phyloP scores from a whole-genome alignment of 2,797 vertebrate species.

The Xiphophorus birchmanni region DNA sequence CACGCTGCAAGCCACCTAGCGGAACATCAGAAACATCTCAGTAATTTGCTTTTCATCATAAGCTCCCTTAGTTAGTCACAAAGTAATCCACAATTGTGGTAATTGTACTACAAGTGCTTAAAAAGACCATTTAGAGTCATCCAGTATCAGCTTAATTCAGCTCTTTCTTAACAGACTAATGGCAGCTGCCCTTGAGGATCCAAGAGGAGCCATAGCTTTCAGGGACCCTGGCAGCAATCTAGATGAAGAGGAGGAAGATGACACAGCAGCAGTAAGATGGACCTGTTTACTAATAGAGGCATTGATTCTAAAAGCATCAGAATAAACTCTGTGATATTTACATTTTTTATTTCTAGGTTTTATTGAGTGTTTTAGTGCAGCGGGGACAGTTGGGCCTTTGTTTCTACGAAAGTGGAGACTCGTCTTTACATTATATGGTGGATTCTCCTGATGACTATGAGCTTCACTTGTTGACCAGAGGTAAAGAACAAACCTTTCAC shows the following conservation, averaged over 20 bases:
- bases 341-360: constrained; percentile 71
- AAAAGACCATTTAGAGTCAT: background rate
- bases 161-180: constrained; percentile 27
- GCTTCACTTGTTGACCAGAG: constrained; percentile 86
- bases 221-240: constrained; percentile 20
- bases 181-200: constrained; percentile 33
- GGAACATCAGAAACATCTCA: background rate
- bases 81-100: background rate
- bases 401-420: constrained; percentile 90
- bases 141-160: background rate
- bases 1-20: background rate
- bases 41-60: background rate
- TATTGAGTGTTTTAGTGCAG: constrained; percentile 87
- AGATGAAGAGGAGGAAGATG: constrained; percentile 72
- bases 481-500: constrained; percentile 57
- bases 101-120: background rate
- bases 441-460: constrained; percentile 86
- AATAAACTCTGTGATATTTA: background rate
- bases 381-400: constrained; percentile 86
- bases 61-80: background rate
- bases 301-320: background rate
- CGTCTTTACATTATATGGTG: constrained; percentile 87
- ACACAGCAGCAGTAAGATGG: constrained; percentile 58
- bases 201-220: constrained; percentile 8
- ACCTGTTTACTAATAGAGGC: background rate